Evolutionary conservation across 1,140 invertebrate genomes (phyloP).

Genomic region (Arion vulgaris): DNA sequence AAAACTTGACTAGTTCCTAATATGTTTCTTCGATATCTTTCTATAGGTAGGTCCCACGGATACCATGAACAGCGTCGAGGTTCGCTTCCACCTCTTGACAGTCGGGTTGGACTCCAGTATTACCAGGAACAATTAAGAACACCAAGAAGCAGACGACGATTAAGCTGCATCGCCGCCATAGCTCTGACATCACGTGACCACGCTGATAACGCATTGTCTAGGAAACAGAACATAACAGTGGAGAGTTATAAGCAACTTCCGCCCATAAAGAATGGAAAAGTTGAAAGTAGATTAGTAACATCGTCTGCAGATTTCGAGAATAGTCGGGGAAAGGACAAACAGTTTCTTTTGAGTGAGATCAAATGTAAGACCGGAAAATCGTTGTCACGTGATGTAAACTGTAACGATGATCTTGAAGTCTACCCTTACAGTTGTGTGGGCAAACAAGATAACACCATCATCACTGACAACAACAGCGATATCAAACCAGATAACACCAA

Average conservation of each 20-base stretch:
- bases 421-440: background rate
- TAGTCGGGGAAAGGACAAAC: background rate
- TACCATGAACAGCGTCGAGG: background rate
- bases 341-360: background rate
- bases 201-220: background rate
- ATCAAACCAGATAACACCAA: background rate
- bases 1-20: too few relatives aligned
- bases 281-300: background rate
- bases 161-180: conserved; percentile 11
- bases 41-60: background rate
- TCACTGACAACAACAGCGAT: background rate
- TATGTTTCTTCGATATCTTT: background rate
- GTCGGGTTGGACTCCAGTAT: background rate
- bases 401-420: background rate
- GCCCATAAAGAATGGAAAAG: background rate
- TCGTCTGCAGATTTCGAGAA: background rate
- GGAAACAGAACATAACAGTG: background rate
- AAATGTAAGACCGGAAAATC: background rate
- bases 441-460: background rate
- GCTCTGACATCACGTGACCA: background rate
- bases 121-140: background rate
- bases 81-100: background rate
- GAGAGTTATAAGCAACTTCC: background rate
- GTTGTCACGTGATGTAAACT: background rate
- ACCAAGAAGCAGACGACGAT: conserved; percentile 13